These are phyloP conservation scores for Trinorchestia longiramus DNA, from an alignment of 1,140 invertebrate species.

Conservation along the genomic window DNA sequence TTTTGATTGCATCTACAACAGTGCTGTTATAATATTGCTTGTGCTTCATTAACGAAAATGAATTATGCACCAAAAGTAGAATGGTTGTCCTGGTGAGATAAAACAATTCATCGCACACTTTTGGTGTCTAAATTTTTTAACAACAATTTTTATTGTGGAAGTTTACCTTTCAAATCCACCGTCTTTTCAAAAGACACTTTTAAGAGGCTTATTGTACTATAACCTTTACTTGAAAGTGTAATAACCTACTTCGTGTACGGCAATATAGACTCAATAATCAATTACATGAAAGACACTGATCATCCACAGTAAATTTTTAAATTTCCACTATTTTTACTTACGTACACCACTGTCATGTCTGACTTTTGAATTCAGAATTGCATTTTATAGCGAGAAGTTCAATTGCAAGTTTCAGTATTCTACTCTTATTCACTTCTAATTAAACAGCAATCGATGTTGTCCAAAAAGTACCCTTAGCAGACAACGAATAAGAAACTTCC, in stretches of 20 bases:
- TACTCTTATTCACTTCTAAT: neutral
- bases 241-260: neutral
- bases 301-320: neutral
- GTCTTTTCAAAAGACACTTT: neutral
- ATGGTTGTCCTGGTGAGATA: neutral
- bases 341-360: neutral
- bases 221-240: neutral
- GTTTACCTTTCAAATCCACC: neutral
- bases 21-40: neutral
- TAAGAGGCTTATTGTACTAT: neutral
- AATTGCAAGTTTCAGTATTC: neutral
- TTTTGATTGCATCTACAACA: neutral
- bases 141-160: neutral
- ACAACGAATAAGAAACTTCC: neutral
- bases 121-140: neutral
- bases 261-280: neutral
- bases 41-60: neutral
- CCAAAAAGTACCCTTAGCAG: neutral
- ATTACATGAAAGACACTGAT: neutral
- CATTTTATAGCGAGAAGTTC: neutral
- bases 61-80: neutral
- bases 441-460: neutral
- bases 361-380: neutral
- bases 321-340: neutral
- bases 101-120: neutral